phyloP scores from a whole-genome alignment of 2,888 invertebrate species.

The Cremastinae sp. region DNA sequence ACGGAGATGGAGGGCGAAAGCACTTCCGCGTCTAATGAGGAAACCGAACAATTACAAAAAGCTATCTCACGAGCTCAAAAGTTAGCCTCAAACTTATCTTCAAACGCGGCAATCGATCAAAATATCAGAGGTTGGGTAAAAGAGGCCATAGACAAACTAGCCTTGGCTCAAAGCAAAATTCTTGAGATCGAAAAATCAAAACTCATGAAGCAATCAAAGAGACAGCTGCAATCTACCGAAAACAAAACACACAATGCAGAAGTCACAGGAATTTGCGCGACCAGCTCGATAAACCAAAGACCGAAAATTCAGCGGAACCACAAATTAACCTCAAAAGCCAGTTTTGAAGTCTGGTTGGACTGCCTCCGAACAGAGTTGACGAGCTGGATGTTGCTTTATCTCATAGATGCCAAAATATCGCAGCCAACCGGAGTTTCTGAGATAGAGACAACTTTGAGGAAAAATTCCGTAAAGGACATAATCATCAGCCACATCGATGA shows the following conservation, averaged over 20 bases:
- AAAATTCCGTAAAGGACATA: slow-evolving; percentile 61
- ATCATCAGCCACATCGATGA: slow-evolving; percentile 55
- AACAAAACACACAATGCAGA: slow-evolving; percentile 23
- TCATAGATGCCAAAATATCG: slow-evolving; percentile 45
- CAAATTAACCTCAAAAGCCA: slow-evolving; percentile 54
- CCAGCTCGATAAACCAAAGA: slow-evolving; percentile 1
- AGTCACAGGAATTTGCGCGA: neutral
- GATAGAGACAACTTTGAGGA: slow-evolving; percentile 33
- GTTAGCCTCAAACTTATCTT: slow-evolving; percentile 35
- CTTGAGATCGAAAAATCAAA: slow-evolving; percentile 23
- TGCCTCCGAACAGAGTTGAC: slow-evolving; percentile 57
- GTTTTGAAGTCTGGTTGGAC: slow-evolving; percentile 57
- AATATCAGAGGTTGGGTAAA: slow-evolving; percentile 30
- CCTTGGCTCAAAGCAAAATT: slow-evolving; percentile 16
- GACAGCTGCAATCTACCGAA: slow-evolving; percentile 3
- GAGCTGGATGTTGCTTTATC: slow-evolving; percentile 51
- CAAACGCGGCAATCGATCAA: slow-evolving; percentile 29
- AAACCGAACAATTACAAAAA: slow-evolving; percentile 35
- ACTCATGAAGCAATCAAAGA: slow-evolving; percentile 1
- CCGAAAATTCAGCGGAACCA: slow-evolving; percentile 45
- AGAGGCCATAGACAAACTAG: slow-evolving; percentile 26
- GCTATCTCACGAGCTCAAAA: slow-evolving; percentile 39
- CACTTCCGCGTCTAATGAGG: slow-evolving; percentile 9
- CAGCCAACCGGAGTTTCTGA: slow-evolving; percentile 46
- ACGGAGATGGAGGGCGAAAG: slow-evolving; percentile 3